phyloP scores from a whole-genome alignment of 2,888 invertebrate species.

The Chouioia cunea region DNA sequence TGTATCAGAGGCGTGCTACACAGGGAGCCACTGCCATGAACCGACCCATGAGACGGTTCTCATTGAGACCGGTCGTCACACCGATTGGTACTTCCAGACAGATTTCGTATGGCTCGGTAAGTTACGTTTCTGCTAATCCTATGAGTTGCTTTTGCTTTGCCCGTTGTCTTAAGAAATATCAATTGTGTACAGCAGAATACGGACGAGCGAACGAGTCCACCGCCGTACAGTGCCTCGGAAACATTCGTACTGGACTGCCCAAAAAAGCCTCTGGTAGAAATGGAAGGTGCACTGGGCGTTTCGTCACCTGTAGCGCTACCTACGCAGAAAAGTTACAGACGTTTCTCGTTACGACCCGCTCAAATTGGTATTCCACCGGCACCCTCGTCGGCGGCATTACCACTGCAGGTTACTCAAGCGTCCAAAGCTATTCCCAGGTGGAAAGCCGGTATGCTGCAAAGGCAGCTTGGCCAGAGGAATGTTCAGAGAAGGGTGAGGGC shows the following conservation, averaged over 20 bases:
- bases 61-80: constrained; percentile 59
- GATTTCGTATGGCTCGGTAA: constrained; percentile 36
- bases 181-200: constrained; percentile 37
- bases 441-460: constrained; percentile 64
- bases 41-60: constrained; percentile 58
- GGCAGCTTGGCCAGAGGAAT: constrained; percentile 62
- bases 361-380: constrained; percentile 53
- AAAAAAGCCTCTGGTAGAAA: constrained; percentile 59
- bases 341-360: constrained; percentile 60
- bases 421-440: constrained; percentile 57
- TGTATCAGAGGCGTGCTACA: constrained; percentile 54
- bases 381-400: not conserved
- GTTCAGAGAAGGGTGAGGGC: constrained; percentile 61
- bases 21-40: constrained; percentile 54
- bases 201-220: constrained; percentile 49
- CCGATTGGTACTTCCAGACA: constrained; percentile 16
- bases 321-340: constrained; percentile 41
- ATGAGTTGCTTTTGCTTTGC: not conserved
- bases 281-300: constrained; percentile 59
- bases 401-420: not conserved
- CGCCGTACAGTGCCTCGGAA: constrained; percentile 52
- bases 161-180: too few relatives aligned
- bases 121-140: not conserved
- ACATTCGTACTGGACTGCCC: constrained; percentile 58
- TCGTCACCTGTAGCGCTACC: constrained; percentile 57